Evolutionary conservation across 2,797 vertebrate species (phyloP), one percentile per base, ranked within the genome.

Genomic region (Rallus crepitans): DNA sequence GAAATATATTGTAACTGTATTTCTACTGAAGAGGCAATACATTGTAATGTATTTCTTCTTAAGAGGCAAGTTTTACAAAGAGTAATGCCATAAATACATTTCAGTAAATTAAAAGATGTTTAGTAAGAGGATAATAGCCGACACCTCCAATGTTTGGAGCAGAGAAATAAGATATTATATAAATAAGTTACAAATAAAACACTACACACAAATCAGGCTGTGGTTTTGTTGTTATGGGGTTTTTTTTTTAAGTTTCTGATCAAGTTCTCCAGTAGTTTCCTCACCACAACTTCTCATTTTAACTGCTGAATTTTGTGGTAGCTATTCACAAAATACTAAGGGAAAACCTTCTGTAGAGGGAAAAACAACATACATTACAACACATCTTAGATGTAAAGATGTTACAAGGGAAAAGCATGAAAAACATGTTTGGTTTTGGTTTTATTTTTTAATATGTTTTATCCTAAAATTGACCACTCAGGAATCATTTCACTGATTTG

Each of bases 51-150:
- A 55, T 59, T 83, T 55, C 21, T 73, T n/a, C 53, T 7, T 7
- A 85, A 71, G 33, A 71, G 15, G 12, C 6, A 59, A 35, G 11
- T 37, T 73, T 68, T 91, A 94, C 61, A 95, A 92, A 21, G 92
- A 92, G 45, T 57, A 66, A 28, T 85, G 69, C 42, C 55, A 90
- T 82, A 96, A 96, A 93, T 94, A 97, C 96, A 87, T 96, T 94
- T 94, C 90, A 95, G 90, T 95, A 94, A 85, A 92, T 87, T 70
- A 52, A 37, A 89, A 95, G 60, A 92, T 71, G 60, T 96, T 97
- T 93, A 97, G 73, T 68, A 20, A 55, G 3, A 7, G 3, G 6
- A 59, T 35, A 39, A 76, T 64, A 47, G 9, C 13, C 33, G 33
- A 23, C 13, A 48, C 7, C 6, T 60, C 13, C 8, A 10, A 33